phyloP scores from a whole-genome alignment of 2,888 invertebrate genomes.

The Eueremaeus valkanovi region DNA sequence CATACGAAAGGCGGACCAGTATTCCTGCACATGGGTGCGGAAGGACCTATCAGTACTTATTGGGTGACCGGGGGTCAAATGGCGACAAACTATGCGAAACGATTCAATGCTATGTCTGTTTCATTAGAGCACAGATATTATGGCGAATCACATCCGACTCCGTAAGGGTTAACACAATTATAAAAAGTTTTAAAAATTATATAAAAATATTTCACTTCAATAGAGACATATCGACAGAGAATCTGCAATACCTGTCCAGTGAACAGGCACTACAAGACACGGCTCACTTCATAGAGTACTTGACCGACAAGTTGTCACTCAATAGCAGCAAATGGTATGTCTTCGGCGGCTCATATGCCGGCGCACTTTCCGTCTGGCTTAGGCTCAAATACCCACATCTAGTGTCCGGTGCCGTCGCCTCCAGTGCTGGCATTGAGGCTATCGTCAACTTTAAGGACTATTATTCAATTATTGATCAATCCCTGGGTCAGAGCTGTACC shows the following conservation, averaged over 20 bases:
- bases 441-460: constrained; percentile 81
- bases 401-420: constrained; percentile 76
- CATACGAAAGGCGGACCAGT: constrained; percentile 70
- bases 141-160: constrained; percentile 83
- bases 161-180: constrained; percentile 57
- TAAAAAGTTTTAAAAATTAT: neutral
- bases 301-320: constrained; percentile 64
- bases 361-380: constrained; percentile 84
- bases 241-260: constrained; percentile 67
- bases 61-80: constrained; percentile 88
- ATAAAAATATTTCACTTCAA: neutral
- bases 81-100: constrained; percentile 70
- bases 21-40: constrained; percentile 94
- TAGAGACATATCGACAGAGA: constrained; percentile 75
- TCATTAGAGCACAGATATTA: constrained; percentile 89
- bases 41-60: constrained; percentile 72
- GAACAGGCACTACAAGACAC: constrained; percentile 68
- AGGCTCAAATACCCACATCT: constrained; percentile 78
- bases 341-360: constrained; percentile 94
- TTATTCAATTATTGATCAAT: constrained; percentile 69
- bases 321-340: constrained; percentile 74
- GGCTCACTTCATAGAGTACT: constrained; percentile 71
- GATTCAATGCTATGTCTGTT: constrained; percentile 76
- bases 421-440: constrained; percentile 83
- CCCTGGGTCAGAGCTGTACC: constrained; percentile 69